Base-by-base conservation (phyloP, 2,888 invertebrate genomes). In the Geotrupes spiniger region DNA sequence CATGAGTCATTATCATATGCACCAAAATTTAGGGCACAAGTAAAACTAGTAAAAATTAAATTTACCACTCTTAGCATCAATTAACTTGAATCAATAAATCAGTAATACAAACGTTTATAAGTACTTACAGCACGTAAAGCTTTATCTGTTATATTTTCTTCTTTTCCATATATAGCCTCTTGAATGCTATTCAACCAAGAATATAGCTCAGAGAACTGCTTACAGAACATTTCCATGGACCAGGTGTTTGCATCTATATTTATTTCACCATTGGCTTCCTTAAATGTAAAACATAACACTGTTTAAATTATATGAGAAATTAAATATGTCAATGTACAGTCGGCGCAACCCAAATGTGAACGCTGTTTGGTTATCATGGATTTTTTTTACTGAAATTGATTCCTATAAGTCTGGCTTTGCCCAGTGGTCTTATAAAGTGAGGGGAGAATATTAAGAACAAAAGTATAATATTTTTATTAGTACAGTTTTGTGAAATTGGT, bases 171-270 rank as follows among this genome's bases (percentile, higher is more conserved):
- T 57, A 87, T 82, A 65, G 85, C 80, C 73, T 85, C 85, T 70
- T 89, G 88, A 62, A 89, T 83, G 63, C 84, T 82, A 61, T 83
- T 84, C 62, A 90, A 79, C 89, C 89, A 89, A 64, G 85, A 84
- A 72, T 86, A 87, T 63, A 91, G 81, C 70, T 89, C 87, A 55
- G 82, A 82, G 76, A 89, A 90, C 77, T 89, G 89, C 38, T 84
- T 76, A 54, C 84, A 80, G 64, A 90, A 84, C 76, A 89, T 87
- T 55, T 78, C 82, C 58, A 87, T 80, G 51, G 85, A 87, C 85
- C 89, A 89, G 63, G 76, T 83, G 73, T 64, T 80, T 61, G 81
- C 81, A 66, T 83, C 80, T 66, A 80, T 79, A 46, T 81, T 78
- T 64, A 89, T 77, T 74, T 89, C 89, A 63, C 85, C 84, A 74